A percentile compares a stretch with the other conserved stretches of the same genome.
Evolutionary conservation across 2,888 invertebrate species (phyloP).

Genomic region (Drosophila affinis): DNA sequence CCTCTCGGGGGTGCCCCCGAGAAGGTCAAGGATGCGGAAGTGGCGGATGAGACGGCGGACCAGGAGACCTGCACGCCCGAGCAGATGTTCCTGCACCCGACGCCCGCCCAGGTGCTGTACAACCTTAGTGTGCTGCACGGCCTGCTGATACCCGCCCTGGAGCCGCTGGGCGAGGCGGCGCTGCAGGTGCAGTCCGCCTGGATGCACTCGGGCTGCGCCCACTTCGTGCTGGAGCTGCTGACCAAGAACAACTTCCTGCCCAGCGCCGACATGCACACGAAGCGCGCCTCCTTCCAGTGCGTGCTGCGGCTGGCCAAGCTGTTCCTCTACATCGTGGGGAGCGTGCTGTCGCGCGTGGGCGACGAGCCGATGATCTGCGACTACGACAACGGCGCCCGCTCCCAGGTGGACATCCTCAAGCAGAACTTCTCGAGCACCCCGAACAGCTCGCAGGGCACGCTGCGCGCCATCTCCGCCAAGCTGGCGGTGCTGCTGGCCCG

Average conservation of each 20-base stretch:
- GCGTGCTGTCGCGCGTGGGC: constrained; percentile 88
- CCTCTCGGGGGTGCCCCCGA: constrained; percentile 39
- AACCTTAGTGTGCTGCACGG: constrained; percentile 93
- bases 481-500: constrained; percentile 92
- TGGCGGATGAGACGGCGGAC: constrained; percentile 50
- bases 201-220: constrained; percentile 86
- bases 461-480: constrained; percentile 92
- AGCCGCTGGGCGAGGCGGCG: constrained; percentile 89
- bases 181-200: constrained; percentile 86
- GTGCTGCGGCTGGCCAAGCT: constrained; percentile 95
- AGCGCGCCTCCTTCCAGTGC: constrained; percentile 92
- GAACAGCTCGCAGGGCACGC: constrained; percentile 93
- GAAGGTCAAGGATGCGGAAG: constrained; percentile 31
- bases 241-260: constrained; percentile 94
- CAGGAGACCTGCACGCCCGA: constrained; percentile 85
- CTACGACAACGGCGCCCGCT: constrained; percentile 84
- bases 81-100: constrained; percentile 88
- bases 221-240: constrained; percentile 90
- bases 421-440: constrained; percentile 91
- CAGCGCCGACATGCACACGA: constrained; percentile 90
- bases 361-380: constrained; percentile 85
- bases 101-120: constrained; percentile 90
- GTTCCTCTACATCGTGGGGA: constrained; percentile 93
- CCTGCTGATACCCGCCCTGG: constrained; percentile 95
- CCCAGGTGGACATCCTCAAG: constrained; percentile 87